phyloP scores from a whole-genome alignment of 1,140 invertebrate genomes.

The Tyrophagus putrescentiae region DNA sequence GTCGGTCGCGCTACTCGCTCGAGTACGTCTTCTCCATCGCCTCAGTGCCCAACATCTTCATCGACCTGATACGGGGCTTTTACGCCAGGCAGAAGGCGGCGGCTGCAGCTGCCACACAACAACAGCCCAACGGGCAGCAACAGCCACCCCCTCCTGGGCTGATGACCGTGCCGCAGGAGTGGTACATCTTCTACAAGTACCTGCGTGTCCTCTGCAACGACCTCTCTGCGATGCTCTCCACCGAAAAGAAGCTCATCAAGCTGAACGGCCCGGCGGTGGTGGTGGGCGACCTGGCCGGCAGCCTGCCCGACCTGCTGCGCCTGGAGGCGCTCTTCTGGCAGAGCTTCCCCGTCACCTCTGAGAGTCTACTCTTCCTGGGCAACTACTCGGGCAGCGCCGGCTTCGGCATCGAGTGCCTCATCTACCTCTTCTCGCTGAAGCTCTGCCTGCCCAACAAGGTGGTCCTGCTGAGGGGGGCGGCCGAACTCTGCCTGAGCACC shows the following conservation, averaged over 20 bases:
- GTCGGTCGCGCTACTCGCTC: not conserved
- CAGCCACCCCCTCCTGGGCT: not conserved
- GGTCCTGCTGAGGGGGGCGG: not conserved
- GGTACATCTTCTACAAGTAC: not conserved
- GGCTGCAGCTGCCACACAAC: too few relatives aligned
- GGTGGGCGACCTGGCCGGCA: constrained; percentile 42
- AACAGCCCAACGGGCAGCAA: not conserved
- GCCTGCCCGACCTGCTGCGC: constrained; percentile 42
- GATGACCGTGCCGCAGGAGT: not conserved
- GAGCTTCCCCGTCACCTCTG: constrained; percentile 33
- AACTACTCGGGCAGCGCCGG: not conserved
- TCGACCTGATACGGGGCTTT: not conserved
- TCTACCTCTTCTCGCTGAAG: not conserved
- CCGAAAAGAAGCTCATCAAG: not conserved
- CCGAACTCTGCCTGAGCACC: not conserved
- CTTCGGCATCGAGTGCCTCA: not conserved
- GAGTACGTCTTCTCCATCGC: not conserved
- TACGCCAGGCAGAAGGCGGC: too few relatives aligned
- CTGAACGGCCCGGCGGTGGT: constrained; percentile 10
- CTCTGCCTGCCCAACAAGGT: not conserved
- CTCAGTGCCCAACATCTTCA: not conserved
- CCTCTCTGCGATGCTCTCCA: not conserved
- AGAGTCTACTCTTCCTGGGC: not conserved
- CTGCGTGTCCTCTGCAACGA: not conserved
- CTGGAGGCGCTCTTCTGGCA: constrained; percentile 47